Evolutionary conservation across 1,140 invertebrate species (phyloP), one percentile per base, ranked within the genome.

Genomic region (Orius insidiosus): DNA sequence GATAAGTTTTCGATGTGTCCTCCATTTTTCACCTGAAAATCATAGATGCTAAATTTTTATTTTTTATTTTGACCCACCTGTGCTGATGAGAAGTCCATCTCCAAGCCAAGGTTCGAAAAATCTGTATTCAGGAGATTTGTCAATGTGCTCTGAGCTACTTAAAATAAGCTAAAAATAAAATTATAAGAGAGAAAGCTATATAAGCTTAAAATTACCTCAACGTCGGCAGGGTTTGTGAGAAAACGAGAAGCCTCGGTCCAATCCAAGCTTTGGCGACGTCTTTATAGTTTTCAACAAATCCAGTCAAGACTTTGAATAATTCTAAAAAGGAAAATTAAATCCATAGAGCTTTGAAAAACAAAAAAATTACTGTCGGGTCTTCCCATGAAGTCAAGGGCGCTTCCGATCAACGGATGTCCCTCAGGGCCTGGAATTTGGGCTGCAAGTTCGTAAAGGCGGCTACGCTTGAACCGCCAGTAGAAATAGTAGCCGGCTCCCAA

Each of bases 1-100:
- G 38, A 96, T 78, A 56, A 94, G 72, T 64, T 90, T 93, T 10
- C 89, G 68, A 53, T 89, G 76, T 1, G 66, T 70, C 10, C 74
- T 68, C 89, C 89, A 94, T 65, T 89, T 87, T 36, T 77, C 71
- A 16, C 85, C 80, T 54, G 39, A 9, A 24, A 18, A 49, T 39
- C 8, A 48, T n/a, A 24, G 18, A 35, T 13, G 19, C 14, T 14
- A n/a, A 44, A 15, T 42, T 30, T 24, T 42, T 40, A 8, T 3
- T 16, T 9, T 19, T 37, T 15, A 34, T 14, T 39, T 36, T 46
- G 56, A 46, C 79, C 85, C 14, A 86, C 79, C 80, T 53, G 73
- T 74, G 49, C 75, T 79, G 50, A 80, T 79, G n/a, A 80, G 69
- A 1, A 80, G 71, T 46, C 78, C 78, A 52, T 80, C 69, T 56